phyloP scores from a whole-genome alignment of 2,113 vertebrate genomes.

The Platichthys flesus region DNA sequence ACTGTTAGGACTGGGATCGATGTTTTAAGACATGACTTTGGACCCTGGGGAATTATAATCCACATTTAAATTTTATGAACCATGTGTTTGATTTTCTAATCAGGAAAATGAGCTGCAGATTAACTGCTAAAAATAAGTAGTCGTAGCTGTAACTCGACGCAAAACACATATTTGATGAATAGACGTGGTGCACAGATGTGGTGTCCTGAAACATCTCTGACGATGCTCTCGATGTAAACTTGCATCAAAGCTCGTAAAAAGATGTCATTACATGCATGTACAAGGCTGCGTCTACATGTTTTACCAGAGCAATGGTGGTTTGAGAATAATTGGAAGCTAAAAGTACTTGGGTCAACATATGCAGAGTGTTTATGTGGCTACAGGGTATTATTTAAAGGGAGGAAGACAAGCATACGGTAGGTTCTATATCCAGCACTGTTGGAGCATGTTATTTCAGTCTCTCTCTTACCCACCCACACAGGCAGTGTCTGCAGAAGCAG shows the following conservation, averaged over 20 bases:
- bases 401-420: constrained; percentile 25
- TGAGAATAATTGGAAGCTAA: constrained; percentile 60
- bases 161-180: not conserved
- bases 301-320: constrained; percentile 22
- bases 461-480: not conserved
- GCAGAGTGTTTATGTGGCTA: constrained; percentile 47
- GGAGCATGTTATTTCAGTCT: constrained; percentile 34
- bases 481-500: constrained; percentile 23
- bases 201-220: not conserved
- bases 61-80: not conserved
- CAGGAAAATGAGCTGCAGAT: not conserved
- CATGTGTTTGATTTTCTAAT: not conserved
- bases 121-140: not conserved
- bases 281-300: constrained; percentile 12
- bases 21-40: too few species aligned
- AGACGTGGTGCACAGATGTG: not conserved
- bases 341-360: constrained; percentile 23
- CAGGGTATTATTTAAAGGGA: constrained; percentile 66
- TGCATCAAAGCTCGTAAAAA: not conserved
- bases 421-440: constrained; percentile 54
- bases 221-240: not conserved
- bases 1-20: too few species aligned
- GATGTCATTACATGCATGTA: constrained; percentile 5
- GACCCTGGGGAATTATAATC: too few species aligned
- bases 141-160: not conserved